These are phyloP conservation scores for Jordanella pulchra DNA, from an alignment of 2,797 vertebrate species.

Conservation along the genomic window DNA sequence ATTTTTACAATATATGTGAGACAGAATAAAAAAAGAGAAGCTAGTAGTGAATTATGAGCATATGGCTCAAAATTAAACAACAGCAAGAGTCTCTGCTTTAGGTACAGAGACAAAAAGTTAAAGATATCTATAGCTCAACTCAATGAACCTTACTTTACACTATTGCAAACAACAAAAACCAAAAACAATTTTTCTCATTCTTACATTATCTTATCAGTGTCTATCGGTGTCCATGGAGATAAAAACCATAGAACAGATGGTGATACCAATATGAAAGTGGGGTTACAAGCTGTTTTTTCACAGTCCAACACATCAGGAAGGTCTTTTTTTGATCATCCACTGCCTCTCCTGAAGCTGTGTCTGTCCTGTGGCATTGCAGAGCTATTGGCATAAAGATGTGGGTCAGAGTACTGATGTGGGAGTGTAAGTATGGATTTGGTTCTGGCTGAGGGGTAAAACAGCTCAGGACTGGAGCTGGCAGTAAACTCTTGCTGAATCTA, in stretches of 20 bases:
- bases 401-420: constrained; percentile 83
- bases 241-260: background rate
- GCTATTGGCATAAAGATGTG: constrained; percentile 88
- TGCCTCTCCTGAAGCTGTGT: background rate
- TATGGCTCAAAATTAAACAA: constrained; percentile 18
- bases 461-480: constrained; percentile 71
- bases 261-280: background rate
- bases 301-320: constrained; percentile 47
- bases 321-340: constrained; percentile 11
- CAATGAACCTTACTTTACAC: background rate
- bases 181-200: constrained; percentile 2
- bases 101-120: constrained; percentile 33
- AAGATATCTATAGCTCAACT: background rate
- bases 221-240: constrained; percentile 26
- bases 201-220: constrained; percentile 43
- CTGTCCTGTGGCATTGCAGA: constrained; percentile 60
- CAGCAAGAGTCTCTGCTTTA: constrained; percentile 45
- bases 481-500: constrained; percentile 84
- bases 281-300: constrained; percentile 25
- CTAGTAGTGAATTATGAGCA: constrained; percentile 65
- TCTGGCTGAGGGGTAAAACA: constrained; percentile 63
- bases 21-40: constrained; percentile 18
- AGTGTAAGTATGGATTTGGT: constrained; percentile 77
- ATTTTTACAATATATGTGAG: background rate
- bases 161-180: background rate